Percentiles rank a stretch among this genome's conserved stretches.
Conservation (phyloP, 1,140 invertebrate genomes). For the Drosophila varians region DNA sequence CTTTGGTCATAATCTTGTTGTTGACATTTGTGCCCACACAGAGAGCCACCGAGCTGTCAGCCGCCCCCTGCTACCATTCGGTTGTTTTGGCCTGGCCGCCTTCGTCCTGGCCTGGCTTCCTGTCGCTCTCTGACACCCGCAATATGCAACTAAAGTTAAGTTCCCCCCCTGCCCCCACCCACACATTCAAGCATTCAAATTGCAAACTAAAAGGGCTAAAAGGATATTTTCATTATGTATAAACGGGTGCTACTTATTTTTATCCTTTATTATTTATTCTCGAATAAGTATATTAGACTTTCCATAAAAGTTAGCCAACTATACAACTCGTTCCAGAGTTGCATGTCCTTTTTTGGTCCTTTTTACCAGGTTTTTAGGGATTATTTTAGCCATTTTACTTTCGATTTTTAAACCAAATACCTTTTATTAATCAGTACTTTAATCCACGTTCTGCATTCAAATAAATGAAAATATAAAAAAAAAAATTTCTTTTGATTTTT, state of each 20-base stretch:
- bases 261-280: neutral
- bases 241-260: neutral
- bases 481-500: too few relatives aligned
- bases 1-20: slow-evolving; percentile 67
- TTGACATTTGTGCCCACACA: slow-evolving; percentile 68
- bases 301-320: neutral
- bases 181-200: slow-evolving; percentile 18
- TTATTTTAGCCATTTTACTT: too few relatives aligned
- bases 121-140: slow-evolving; percentile 28
- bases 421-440: too few relatives aligned
- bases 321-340: too few relatives aligned
- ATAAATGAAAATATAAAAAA: too few relatives aligned
- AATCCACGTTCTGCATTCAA: too few relatives aligned
- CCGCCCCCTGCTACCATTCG: neutral
- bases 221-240: neutral
- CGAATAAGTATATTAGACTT: neutral
- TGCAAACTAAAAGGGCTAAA: neutral
- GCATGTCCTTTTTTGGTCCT: too few relatives aligned
- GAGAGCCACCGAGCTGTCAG: slow-evolving; percentile 50
- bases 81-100: neutral
- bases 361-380: too few relatives aligned
- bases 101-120: neutral
- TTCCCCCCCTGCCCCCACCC: slow-evolving; percentile 15
- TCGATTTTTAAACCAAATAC: too few relatives aligned
- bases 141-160: slow-evolving; percentile 49